Evolutionary conservation across 2,888 invertebrate species (phyloP), one percentile per base, ranked within the genome.

Genomic region (Drosophila fulvimacula): DNA sequence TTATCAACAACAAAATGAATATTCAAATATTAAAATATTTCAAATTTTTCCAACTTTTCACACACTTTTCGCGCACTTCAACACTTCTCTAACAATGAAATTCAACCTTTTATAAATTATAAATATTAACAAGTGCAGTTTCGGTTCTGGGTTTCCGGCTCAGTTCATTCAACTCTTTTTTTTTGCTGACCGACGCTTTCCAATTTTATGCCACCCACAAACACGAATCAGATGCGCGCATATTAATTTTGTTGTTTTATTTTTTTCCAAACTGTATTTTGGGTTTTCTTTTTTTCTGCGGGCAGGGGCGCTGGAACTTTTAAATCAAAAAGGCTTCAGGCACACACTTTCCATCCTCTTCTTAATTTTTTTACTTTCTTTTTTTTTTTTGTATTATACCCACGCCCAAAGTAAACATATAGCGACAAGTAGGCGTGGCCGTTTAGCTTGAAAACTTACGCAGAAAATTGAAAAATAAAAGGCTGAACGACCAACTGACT

Each of bases 391-490:
- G 3, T n/a, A n/a, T 46, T 48, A 17, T 7, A 34, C 58, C 55
- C 71, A 68, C 68, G 76, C 73, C 69, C 55, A 71, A 73, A 81
- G 72, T 81, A 73, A 83, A 87, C 72, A 87, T 44, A 21, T 19
- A 46, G 48, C 49, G 36, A 64, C 66, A 48, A 52, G 69, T 69
- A 69, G 82, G 84, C 76, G 84, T 73, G 76, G 69, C 67, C 59
- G 11, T 64, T 56, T 62, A 58, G 66, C 17, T 49, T 17, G 52
- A 34, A 38, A 46, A 46, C 49, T 51, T 51, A 51, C 19, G 49
- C 32, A 41, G 27, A 49, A 30, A 62, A 62, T 32, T 32, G 55
- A 55, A 42, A 49, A 68, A 46, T 44, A 36, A 57, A 44, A 57
- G 34, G 34, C 24, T 56, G 41, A 36, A 36, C 19, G 24, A 4